Conservation (phyloP, 2,888 invertebrate species). For the Listrodromus nycthemerus region DNA sequence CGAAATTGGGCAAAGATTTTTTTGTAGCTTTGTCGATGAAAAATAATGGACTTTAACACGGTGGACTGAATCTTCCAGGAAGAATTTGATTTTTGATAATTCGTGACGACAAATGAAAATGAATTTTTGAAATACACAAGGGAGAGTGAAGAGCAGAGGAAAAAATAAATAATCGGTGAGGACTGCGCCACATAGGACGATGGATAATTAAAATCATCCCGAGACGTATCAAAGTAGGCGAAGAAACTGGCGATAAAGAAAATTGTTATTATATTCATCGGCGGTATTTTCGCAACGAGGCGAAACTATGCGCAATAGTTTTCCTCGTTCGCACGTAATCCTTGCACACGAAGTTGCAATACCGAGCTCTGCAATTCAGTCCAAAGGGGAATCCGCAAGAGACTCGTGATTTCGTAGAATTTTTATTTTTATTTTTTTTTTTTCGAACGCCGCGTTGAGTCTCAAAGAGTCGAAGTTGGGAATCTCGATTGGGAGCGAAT, state of each 20-base stretch:
- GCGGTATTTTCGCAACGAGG: constrained; percentile 34
- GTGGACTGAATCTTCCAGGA: too few species aligned
- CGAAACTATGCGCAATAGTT: constrained; percentile 36
- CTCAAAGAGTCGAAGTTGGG: constrained; percentile 8
- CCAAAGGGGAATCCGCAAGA: neutral
- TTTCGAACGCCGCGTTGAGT: neutral
- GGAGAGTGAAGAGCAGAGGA: too few species aligned
- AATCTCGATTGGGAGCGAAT: constrained; percentile 30
- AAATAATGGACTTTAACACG: neutral
- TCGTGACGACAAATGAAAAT: too few species aligned
- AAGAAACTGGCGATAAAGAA: neutral
- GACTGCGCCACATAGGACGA: too few species aligned
- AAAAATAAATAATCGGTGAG: too few species aligned
- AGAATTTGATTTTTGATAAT: too few species aligned
- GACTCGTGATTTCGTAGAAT: neutral
- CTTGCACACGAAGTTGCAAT: constrained; percentile 20
- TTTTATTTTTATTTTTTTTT: too few species aligned
- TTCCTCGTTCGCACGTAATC: constrained; percentile 14
- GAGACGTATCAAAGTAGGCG: neutral
- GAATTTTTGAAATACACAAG: too few species aligned
- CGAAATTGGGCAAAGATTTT: neutral
- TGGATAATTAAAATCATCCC: too few species aligned
- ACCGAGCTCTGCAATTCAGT: neutral
- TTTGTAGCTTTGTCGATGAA: neutral
- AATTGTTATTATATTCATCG: constrained; percentile 30